phyloP scores from a whole-genome alignment of 2,113 vertebrate genomes.

The Eurystomus gularis region DNA sequence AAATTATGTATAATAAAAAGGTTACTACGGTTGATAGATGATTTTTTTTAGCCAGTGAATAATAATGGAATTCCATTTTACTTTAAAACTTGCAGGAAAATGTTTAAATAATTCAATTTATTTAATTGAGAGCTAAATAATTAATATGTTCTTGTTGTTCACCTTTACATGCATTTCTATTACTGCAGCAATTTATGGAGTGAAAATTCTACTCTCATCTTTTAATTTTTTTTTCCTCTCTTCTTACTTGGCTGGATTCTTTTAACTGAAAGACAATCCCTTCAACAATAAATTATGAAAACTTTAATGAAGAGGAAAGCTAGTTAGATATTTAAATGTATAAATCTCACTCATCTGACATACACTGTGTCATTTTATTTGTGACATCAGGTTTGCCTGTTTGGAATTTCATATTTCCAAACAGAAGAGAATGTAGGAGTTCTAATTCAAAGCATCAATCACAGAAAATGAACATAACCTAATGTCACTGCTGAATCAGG shows the following conservation, averaged over 20 bases:
- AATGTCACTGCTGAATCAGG: conserved; percentile 78
- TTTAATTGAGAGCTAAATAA: conserved; percentile 61
- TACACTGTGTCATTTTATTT: conserved; percentile 24
- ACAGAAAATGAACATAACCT: conserved; percentile 77
- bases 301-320: conserved; percentile 50
- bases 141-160: conserved; percentile 26
- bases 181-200: neutral
- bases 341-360: conserved; percentile 39
- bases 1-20: conserved; percentile 8
- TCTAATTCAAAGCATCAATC: conserved; percentile 80
- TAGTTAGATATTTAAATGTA: conserved; percentile 51
- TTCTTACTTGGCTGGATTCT: neutral
- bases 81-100: conserved; percentile 9
- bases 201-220: neutral
- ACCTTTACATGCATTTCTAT: conserved; percentile 1
- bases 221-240: neutral
- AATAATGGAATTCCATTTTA: neutral
- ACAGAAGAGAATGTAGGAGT: conserved; percentile 30
- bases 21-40: neutral
- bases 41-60: neutral
- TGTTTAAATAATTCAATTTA: conserved; percentile 56
- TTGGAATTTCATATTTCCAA: conserved; percentile 70
- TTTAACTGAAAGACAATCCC: conserved; percentile 29
- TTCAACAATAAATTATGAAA: conserved; percentile 59
- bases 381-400: conserved; percentile 47